Percentiles rank a stretch among this genome's conserved stretches.
Evolutionary conservation across 30 jellyfish, hydroid and myxozoan genomes (phyloP).

Genomic region (Pelagia noctiluca): DNA sequence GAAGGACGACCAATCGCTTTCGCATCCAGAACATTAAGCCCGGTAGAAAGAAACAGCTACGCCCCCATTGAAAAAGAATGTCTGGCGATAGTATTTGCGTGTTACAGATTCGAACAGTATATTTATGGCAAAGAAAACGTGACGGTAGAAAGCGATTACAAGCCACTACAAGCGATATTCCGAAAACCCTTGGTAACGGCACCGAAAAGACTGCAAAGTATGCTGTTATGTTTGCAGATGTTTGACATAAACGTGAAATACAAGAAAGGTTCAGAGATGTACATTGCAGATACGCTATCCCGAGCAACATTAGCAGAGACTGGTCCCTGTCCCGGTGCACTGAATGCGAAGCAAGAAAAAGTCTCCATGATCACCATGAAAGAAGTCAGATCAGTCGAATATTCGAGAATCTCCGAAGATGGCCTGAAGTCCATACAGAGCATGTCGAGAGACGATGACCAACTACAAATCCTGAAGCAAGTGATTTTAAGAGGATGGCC

Average conservation of each 20-base stretch:
- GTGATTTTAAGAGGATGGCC: constrained; percentile 8
- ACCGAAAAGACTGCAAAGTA: background rate
- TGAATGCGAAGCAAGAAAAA: background rate
- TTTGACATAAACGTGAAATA: constrained; percentile 9
- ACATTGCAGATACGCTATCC: constrained; percentile 32
- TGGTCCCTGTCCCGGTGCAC: constrained; percentile 3
- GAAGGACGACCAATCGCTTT: background rate
- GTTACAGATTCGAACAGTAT: constrained; percentile 37
- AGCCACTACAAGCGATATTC: constrained; percentile 32
- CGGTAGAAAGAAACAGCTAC: constrained; percentile 2
- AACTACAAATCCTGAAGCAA: background rate
- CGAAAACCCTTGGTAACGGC: background rate
- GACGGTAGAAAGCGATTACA: constrained; percentile 45
- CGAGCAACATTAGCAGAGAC: constrained; percentile 22
- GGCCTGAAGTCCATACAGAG: constrained; percentile 9
- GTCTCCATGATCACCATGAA: constrained; percentile 1
- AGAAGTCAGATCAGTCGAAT: constrained; percentile 2
- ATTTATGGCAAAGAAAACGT: background rate
- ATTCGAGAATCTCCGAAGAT: background rate
- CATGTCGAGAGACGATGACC: constrained; percentile 5
- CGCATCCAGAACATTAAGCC: constrained; percentile 16
- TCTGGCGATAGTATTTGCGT: constrained; percentile 43
- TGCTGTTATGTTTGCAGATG: constrained; percentile 10
- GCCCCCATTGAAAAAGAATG: constrained; percentile 42
- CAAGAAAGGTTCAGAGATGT: constrained; percentile 8